Base-by-base conservation (phyloP, 2,888 invertebrate genomes). In the Coleophora flavipennella region DNA sequence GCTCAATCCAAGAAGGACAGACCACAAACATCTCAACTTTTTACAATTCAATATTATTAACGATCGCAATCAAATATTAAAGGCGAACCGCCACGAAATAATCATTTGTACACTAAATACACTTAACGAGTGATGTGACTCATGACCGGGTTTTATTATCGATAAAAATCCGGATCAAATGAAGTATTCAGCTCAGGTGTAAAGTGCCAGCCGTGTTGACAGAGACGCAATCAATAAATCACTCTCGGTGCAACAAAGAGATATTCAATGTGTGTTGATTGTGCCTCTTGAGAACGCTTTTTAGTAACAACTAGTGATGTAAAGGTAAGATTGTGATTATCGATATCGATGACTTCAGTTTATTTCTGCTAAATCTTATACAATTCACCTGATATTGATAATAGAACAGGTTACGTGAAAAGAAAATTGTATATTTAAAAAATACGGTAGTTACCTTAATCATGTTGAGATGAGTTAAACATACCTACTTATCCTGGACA, bases 161-260 rank as follows among this genome's bases (percentile, higher is more conserved):
- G 81, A 83, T 83, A 78, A 80, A 79, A 79, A 83, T 80, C 74
- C 78, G 79, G 79, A 80, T 81, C 81, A 83, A 83, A 84, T 83
- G 84, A 84, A 81, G 83, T 83, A 84, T 83, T 84, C 80, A 83
- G 62, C 53, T 57, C 51, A 58, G 55, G 64, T 71, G 72, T 73
- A 53, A 70, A 72, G 62, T 75, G 72, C 73, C 72, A 64, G 72
- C 64, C 59, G 74, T 83, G 84, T 83, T 84, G 84, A 84, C 84
- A 84, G 83, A 81, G 77, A 76, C 71, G 80, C 74, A 77, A 80
- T 84, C 84, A 81, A 84, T 84, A 84, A 84, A 84, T 84, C 83
- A 84, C 79, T 80, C 29, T 20, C 71, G 70, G 62, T 55, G 53
- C 63, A 60, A 81, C 78, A 83, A 81, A 76, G 77, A 68, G 63